Conservation (phyloP, 1,140 invertebrate species). For the Mizuhopecten yessoensis region DNA sequence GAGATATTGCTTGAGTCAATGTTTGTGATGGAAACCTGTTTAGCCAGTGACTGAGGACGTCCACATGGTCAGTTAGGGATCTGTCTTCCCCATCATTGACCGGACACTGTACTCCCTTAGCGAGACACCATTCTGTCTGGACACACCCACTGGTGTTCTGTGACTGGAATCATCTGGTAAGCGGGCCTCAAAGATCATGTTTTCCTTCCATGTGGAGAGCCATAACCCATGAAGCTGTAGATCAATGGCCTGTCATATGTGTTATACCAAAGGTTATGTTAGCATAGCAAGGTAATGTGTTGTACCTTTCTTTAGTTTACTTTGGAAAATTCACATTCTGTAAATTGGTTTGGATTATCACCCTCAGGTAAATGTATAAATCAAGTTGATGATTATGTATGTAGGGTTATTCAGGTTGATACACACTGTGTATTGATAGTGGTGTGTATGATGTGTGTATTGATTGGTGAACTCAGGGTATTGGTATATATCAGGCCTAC, state of each 20-base stretch:
- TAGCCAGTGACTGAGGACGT: neutral
- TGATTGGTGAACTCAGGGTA: constrained; percentile 19
- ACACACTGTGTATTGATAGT: neutral
- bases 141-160: neutral
- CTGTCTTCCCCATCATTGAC: neutral
- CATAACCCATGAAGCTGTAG: neutral
- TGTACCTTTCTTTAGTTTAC: neutral
- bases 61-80: constrained; percentile 28
- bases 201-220: neutral
- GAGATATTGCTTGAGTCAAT: constrained; percentile 18
- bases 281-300: constrained; percentile 14
- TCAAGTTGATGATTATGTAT: neutral
- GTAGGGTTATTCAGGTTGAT: neutral
- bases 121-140: neutral
- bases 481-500: neutral
- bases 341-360: constrained; percentile 18
- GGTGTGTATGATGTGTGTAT: neutral
- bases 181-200: neutral
- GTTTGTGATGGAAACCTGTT: constrained; percentile 62
- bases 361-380: neutral
- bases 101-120: neutral
- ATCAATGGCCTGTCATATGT: neutral
- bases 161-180: neutral
- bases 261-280: constrained; percentile 8
- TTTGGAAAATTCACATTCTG: neutral